Evolutionary conservation across 2,113 vertebrate genomes (phyloP).

Genomic region (Larimichthys crocea): DNA sequence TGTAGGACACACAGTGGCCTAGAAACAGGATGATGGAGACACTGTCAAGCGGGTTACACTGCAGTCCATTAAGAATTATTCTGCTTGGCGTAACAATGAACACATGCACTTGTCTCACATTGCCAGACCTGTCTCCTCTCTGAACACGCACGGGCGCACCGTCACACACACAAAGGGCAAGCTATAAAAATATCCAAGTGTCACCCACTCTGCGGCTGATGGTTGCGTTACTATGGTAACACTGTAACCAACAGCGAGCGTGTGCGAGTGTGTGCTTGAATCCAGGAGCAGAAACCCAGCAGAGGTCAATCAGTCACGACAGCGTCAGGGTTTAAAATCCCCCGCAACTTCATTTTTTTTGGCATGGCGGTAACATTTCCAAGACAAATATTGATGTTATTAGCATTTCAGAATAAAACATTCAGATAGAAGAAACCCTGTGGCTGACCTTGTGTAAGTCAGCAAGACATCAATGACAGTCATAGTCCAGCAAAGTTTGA

Average conservation of each 20-base stretch:
- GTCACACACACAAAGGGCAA: conserved; percentile 47
- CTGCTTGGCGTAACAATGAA: background rate
- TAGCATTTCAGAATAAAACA: background rate
- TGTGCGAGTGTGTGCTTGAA: conserved; percentile 3
- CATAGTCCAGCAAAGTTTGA: background rate
- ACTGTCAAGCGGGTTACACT: background rate
- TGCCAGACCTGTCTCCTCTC: conserved; percentile 40
- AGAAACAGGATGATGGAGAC: conserved; percentile 18
- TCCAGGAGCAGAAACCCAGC: conserved; percentile 47
- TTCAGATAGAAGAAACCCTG: background rate
- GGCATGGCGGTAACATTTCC: background rate
- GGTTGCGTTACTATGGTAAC: conserved; percentile 76
- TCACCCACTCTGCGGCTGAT: conserved; percentile 68
- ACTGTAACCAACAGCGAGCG: conserved; percentile 61
- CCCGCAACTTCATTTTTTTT: conserved; percentile 10
- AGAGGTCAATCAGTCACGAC: conserved; percentile 68
- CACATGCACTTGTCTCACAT: conserved; percentile 2
- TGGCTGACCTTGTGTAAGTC: background rate
- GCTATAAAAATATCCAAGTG: conserved; percentile 74
- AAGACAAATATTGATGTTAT: background rate
- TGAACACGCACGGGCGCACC: conserved; percentile 28
- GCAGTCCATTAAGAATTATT: conserved; percentile 6
- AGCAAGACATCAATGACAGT: no score
- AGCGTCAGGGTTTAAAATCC: conserved; percentile 23
- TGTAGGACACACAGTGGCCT: conserved; percentile 30